Evolutionary conservation across 1,140 invertebrate genomes (phyloP), one percentile per base, ranked within the genome.

Genomic region (Drosophila virilis): DNA sequence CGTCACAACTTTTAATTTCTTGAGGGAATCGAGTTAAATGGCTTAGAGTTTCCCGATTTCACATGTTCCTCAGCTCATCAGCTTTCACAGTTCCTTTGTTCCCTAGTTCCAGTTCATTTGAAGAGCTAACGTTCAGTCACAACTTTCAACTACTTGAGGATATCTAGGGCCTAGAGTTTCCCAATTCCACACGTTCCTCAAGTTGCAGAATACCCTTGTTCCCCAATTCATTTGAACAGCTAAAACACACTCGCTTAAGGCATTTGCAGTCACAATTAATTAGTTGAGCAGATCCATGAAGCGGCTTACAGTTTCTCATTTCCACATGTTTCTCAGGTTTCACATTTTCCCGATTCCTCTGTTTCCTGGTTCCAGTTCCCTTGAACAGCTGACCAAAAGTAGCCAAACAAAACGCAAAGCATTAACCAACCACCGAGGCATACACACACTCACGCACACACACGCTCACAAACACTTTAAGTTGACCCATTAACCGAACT

Each of bases 401-500:
- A 58, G 35, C 22, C 7, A 45, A 58, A 59, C n/a, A 12, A 33
- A 46, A n/a, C 8, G 6, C 33, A 2, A 5, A n/a, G 5, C 9
- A 8, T 40, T 6, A 35, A 37, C 9, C 40, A 59, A 45, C 40
- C 42, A 45, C 28, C 8, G 5, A 13, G n/a, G n/a, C 10, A 35
- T 8, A 32, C 28, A 59, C 37, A 55, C 15, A 22, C 9, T 5
- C 22, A 51, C 12, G 8, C 12, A 33, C 10, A 33, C 8, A 1
- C 35, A 54, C 1, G 1, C 9, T 17, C n/a, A 54, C 32, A 3
- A n/a, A 33, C 33, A 32, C n/a, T 33, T 51, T 33, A 33, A 45
- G 32, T 59, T 59, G 57, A 59, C 57, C 57, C 57, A 59, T 46
- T 59, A 59, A 59, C 13, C 42, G 28, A 13, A 46, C 57, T 12